A percentile compares a stretch with the other conserved stretches of the same genome.
phyloP scores from a whole-genome alignment of 2,888 invertebrate species.

The Argyresthia albistria region DNA sequence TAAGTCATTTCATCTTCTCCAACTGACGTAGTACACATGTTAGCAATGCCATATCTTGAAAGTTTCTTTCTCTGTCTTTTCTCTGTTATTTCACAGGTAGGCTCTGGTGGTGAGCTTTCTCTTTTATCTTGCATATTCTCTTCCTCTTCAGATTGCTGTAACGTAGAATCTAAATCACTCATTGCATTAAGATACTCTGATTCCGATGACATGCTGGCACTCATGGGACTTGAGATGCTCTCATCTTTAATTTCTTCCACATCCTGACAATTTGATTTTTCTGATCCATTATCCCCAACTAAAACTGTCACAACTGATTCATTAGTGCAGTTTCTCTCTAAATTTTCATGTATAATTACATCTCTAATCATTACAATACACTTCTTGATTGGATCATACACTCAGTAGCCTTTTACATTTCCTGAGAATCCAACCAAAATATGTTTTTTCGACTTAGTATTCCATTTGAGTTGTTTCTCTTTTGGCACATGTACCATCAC shows the following conservation, averaged over 20 bases:
- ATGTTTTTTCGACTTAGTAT: slow-evolving; percentile 11
- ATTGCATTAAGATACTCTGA: not conserved
- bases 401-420: slow-evolving; percentile 16
- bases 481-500: slow-evolving; percentile 16
- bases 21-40: slow-evolving; percentile 2
- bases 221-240: no score
- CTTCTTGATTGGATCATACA: slow-evolving; percentile 10
- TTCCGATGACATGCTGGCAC: not conserved
- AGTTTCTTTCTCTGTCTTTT: slow-evolving; percentile 5
- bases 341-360: slow-evolving; percentile 10
- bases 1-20: slow-evolving; percentile 3
- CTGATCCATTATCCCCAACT: not conserved
- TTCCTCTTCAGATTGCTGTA: not conserved
- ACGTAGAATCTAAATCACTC: not conserved
- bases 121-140: not conserved
- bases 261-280: no score
- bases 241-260: no score
- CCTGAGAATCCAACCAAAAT: slow-evolving; percentile 16
- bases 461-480: slow-evolving; percentile 14
- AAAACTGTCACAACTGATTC: not conserved
- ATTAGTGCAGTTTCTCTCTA: slow-evolving; percentile 1
- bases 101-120: not conserved
- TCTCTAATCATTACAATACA: slow-evolving; percentile 10
- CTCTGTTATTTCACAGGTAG: not conserved
- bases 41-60: slow-evolving; percentile 9